phyloP scores from a whole-genome alignment of 2,888 invertebrate genomes.

The Oithona nana region DNA sequence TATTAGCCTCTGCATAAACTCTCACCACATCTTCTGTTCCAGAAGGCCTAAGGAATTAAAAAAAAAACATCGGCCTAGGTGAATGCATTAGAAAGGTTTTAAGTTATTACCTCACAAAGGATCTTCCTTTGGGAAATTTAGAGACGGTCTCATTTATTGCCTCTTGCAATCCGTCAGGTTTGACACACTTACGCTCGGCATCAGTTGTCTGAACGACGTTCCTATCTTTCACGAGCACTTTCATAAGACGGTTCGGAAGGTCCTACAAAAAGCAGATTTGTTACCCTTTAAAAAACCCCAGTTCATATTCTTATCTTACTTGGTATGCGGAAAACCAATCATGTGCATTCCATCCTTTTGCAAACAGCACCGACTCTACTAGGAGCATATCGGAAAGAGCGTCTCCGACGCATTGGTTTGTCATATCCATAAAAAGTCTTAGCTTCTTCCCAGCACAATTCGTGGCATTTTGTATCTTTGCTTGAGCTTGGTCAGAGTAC shows the following conservation, averaged over 20 bases:
- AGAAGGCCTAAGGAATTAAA: constrained; percentile 47
- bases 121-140: constrained; percentile 36
- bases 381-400: constrained; percentile 86
- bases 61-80: constrained; percentile 17
- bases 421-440: constrained; percentile 52
- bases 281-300: too few relatives aligned
- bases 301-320: too few relatives aligned
- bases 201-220: constrained; percentile 64
- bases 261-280: too few relatives aligned
- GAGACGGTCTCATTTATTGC: constrained; percentile 51
- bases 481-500: constrained; percentile 46
- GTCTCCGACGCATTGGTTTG: constrained; percentile 90
- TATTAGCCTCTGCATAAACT: constrained; percentile 83
- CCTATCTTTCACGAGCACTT: constrained; percentile 52
- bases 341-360: constrained; percentile 52
- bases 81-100: background rate
- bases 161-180: constrained; percentile 63
- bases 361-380: constrained; percentile 71
- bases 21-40: constrained; percentile 93
- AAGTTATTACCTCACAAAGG: constrained; percentile 9
- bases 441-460: constrained; percentile 43
- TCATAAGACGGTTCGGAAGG: constrained; percentile 67
- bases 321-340: constrained; percentile 64
- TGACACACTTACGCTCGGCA: constrained; percentile 60
- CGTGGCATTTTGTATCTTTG: constrained; percentile 25